phyloP scores from a whole-genome alignment of 37 sponge, comb jelly and placozoan species.

The Oopsacas minuta region DNA sequence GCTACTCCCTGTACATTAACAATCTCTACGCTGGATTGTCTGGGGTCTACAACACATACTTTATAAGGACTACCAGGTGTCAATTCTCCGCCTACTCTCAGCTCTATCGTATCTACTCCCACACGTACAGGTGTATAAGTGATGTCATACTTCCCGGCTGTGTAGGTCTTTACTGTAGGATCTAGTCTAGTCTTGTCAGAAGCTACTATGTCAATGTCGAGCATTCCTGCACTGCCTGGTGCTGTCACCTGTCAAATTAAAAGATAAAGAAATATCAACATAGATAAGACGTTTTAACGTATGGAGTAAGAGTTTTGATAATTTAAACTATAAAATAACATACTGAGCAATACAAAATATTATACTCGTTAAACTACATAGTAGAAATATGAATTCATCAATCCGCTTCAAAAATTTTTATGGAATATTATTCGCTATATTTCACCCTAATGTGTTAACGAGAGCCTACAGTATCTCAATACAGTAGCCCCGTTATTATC shows the following conservation, averaged over 20 bases:
- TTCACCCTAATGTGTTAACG: too few relatives aligned
- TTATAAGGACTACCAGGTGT: constrained; percentile 58
- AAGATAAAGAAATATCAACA: too few relatives aligned
- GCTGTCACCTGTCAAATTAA: neutral
- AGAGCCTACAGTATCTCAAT: too few relatives aligned
- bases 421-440: too few relatives aligned
- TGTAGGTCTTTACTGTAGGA: neutral
- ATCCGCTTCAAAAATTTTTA: too few relatives aligned
- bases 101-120: constrained; percentile 37
- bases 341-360: too few relatives aligned
- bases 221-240: neutral
- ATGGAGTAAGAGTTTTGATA: too few relatives aligned
- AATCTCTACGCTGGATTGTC: constrained; percentile 41
- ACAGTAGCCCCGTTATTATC: too few relatives aligned
- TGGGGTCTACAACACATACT: constrained; percentile 53
- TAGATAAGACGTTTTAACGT: too few relatives aligned
- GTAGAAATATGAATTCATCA: too few relatives aligned
- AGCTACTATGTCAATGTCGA: constrained; percentile 5
- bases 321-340: too few relatives aligned
- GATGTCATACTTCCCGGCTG: constrained; percentile 23
- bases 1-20: constrained; percentile 26
- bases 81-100: constrained; percentile 32
- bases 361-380: too few relatives aligned
- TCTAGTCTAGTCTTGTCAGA: constrained; percentile 2
- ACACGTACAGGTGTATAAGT: constrained; percentile 34